Base-by-base conservation (phyloP, 2,113 vertebrate genomes). In the Piprites chloris region DNA sequence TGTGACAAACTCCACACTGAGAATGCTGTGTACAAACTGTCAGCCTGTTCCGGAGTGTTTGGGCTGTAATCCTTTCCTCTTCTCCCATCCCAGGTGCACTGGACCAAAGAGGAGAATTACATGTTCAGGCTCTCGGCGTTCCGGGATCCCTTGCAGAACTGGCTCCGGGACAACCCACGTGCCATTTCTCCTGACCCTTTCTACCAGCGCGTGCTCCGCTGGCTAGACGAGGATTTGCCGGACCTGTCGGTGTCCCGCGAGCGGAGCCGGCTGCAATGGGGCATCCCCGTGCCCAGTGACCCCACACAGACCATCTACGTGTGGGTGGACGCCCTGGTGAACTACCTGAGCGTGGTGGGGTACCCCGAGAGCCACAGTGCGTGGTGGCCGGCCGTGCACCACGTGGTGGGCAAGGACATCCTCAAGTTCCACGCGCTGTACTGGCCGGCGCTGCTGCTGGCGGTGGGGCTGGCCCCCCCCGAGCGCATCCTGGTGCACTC, bases 31-130 rank as follows among this genome's bases (percentile, higher is more conserved):
- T 39, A 67, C 20, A 22, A 14, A 28, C 11, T 9, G 24, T 11
- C 27, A 47, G 20, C 17, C 32, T 5, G 5, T 41, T 66, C 35
- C 23, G 11, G 58, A 28, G 37, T 1, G 0, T 63, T 58, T 33
- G 41, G 42, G 12, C 66, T 4, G 1, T 87, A 28, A 85, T 46
- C 41, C 24, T 63, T 81, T 93, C 52, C 39, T 92, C 46, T 94
- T 26, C 72, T 44, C 9, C 76, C 14, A 65, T 75, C 75, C 72
- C 95, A 99, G 99, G 99, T 99, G 80, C 98, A 99, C 83, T 99
- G 99, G 99, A 99, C 98, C 96, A 98, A 98, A 80, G 99, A 99
- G 95, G 98, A 99, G 71, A 99, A 99, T 91, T 99, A 99, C 93
- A 98, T 99, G 98, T 99, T 99, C 95, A 98, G 98, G 47, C 98